Base-by-base conservation (phyloP, 2,888 invertebrate species). In the Blastobasis lacticolella region DNA sequence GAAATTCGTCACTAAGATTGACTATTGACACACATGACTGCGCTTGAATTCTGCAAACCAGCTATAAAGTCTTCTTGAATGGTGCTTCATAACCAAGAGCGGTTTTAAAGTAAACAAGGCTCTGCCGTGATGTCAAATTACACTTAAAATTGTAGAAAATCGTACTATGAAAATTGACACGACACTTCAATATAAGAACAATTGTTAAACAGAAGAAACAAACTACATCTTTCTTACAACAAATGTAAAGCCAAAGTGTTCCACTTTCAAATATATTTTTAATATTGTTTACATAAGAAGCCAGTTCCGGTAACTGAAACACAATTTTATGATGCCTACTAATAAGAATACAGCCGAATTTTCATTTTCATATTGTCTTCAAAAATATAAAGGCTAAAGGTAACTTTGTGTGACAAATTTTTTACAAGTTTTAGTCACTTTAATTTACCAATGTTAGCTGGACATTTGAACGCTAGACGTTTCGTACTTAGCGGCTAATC, bases 41-140 rank as follows among this genome's bases (percentile, higher is more conserved):
- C 23, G 23, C 23, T 23, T 23, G 23, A 23, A 23, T 23, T 23
- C 23, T 23, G 23, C 23, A 23, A 23, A 23, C 3, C 23, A 23
- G 23, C 23, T 23, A 23, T 23, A 23, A 23, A 36, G n/a, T 47
- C 2, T 5, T 42, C 42, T 49, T 49, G 43, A 37, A 49, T 49
- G 44, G 46, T 40, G 40, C 50, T 50, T 50, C 37, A 49, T 49
- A 4, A 38, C 46, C 46, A 45, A 6, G 38, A 50, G 50, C 50
- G 42, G 50, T 50, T 50, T 38, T 5, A 50, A 50, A 38, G 36
- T 46, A 23, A 45, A 37, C 40, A 40, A 46, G 10, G 50, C 40
- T 50, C 50, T 41, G 45, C 46, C 43, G 45, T 40, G 50, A 45
- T 46, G 45, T 50, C 40, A 50, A 45, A 40, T 38, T 45, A 46